These are phyloP conservation scores for Drosophila vallismaia DNA, from an alignment of 2,888 invertebrate species.

Conservation along the genomic window DNA sequence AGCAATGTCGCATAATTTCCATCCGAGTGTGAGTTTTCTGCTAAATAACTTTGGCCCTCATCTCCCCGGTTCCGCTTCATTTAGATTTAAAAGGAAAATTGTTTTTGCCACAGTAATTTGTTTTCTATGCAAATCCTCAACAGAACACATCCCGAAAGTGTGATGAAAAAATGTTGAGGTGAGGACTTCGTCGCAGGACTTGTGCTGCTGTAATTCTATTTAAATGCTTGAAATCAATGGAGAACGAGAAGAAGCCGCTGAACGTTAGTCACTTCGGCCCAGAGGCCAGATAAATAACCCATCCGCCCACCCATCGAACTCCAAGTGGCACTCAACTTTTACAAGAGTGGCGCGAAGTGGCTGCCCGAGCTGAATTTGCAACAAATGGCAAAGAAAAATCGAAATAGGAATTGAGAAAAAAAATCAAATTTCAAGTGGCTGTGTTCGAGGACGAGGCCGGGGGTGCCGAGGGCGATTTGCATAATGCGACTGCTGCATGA, in stretches of 20 bases:
- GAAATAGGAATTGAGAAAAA: constrained; percentile 67
- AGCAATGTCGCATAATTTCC: constrained; percentile 32
- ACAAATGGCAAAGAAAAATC: constrained; percentile 65
- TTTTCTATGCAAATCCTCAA: constrained; percentile 65
- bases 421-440: constrained; percentile 76
- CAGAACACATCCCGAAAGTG: constrained; percentile 18
- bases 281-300: constrained; percentile 32
- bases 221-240: constrained; percentile 46
- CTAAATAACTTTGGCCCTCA: constrained; percentile 21
- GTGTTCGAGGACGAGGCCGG: constrained; percentile 4
- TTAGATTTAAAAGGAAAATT: constrained; percentile 67
- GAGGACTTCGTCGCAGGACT: not conserved
- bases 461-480: constrained; percentile 63
- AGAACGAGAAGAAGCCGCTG: constrained; percentile 24
- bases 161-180: constrained; percentile 11
- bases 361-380: constrained; percentile 52
- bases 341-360: constrained; percentile 56
- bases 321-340: constrained; percentile 69
- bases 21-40: constrained; percentile 6
- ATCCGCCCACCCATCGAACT: constrained; percentile 9
- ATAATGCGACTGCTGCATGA: constrained; percentile 77
- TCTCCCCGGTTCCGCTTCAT: constrained; percentile 37
- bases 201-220: constrained; percentile 27
- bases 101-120: constrained; percentile 68
- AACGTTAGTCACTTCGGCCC: constrained; percentile 43